These are phyloP conservation scores for Drosophila cognata DNA, from an alignment of 2,888 invertebrate species.

Conservation along the genomic window DNA sequence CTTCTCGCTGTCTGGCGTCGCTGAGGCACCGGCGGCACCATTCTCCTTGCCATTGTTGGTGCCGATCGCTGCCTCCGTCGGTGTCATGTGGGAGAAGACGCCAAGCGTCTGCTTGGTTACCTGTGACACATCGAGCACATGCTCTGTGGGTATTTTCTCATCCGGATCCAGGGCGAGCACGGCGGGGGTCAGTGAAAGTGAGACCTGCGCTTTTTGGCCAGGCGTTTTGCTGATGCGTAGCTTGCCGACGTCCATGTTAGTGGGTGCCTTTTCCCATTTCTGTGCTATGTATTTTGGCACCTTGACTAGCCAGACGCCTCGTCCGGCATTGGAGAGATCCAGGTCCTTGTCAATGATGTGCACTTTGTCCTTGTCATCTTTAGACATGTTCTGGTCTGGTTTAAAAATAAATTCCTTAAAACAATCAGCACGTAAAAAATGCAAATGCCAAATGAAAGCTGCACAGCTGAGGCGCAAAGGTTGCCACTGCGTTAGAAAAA, in stretches of 20 bases:
- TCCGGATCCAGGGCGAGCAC: slow-evolving; percentile 91
- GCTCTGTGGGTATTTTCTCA: slow-evolving; percentile 95
- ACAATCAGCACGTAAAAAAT: slow-evolving; percentile 23
- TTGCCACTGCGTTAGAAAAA: slow-evolving; percentile 19
- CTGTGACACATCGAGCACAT: slow-evolving; percentile 95
- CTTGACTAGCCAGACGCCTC: slow-evolving; percentile 98
- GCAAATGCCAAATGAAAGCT: slow-evolving; percentile 30
- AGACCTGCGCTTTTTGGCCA: slow-evolving; percentile 94
- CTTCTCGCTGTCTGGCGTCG: slow-evolving; percentile 91
- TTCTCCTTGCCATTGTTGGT: slow-evolving; percentile 65
- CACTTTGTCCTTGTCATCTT: slow-evolving; percentile 85
- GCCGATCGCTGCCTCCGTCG: slow-evolving; percentile 85
- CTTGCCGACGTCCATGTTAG: slow-evolving; percentile 96
- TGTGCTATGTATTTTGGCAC: slow-evolving; percentile 98
- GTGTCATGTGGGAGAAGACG: slow-evolving; percentile 94
- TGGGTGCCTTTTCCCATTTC: slow-evolving; percentile 96
- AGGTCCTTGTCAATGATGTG: slow-evolving; percentile 91
- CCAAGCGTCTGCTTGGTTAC: slow-evolving; percentile 96
- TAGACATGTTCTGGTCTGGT: slow-evolving; percentile 77
- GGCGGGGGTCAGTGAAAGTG: slow-evolving; percentile 92
- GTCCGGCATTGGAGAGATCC: slow-evolving; percentile 94
- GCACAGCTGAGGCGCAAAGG: slow-evolving; percentile 38
- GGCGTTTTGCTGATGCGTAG: slow-evolving; percentile 93
- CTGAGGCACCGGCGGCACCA: slow-evolving; percentile 85
- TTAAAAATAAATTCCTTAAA: not conserved